Conservation (phyloP, 2,797 vertebrate species). For the Syndactyla subalaris region DNA sequence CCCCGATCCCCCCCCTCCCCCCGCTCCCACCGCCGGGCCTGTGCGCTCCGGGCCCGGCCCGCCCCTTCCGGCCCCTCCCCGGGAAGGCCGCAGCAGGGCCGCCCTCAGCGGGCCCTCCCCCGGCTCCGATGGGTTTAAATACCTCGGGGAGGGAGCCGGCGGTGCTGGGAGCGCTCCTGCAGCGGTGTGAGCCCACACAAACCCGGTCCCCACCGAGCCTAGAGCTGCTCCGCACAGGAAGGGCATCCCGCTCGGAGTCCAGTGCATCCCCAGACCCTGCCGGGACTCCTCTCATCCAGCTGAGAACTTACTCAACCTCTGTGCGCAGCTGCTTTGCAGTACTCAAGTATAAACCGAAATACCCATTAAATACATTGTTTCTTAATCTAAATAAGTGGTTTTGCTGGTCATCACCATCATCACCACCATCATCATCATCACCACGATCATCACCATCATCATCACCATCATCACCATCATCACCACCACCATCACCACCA, state of each 20-base stretch:
- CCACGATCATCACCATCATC: background rate
- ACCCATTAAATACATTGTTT: background rate
- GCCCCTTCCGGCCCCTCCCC: too few species aligned
- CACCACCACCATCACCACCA: too few species aligned
- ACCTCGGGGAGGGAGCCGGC: too few species aligned
- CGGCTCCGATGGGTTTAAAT: too few species aligned
- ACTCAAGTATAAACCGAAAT: background rate
- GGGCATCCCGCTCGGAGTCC: accelerated
- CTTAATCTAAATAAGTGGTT: background rate
- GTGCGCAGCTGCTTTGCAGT: accelerated
- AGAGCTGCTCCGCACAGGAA: background rate
- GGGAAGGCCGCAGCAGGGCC: too few species aligned
- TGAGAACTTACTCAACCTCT: background rate
- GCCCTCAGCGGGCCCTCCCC: too few species aligned
- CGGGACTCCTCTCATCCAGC: accelerated
- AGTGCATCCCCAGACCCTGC: accelerated
- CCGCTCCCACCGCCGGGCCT: too few species aligned
- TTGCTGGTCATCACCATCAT: background rate
- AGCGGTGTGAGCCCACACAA: background rate
- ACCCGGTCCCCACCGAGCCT: background rate
- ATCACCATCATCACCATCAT: too few species aligned
- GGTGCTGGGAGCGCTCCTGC: too few species aligned
- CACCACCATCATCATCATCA: too few species aligned
- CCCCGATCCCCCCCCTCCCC: too few species aligned
- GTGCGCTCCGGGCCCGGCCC: too few species aligned